Conservation (phyloP, 2,888 invertebrate species). For the Plagodis dolabraria region DNA sequence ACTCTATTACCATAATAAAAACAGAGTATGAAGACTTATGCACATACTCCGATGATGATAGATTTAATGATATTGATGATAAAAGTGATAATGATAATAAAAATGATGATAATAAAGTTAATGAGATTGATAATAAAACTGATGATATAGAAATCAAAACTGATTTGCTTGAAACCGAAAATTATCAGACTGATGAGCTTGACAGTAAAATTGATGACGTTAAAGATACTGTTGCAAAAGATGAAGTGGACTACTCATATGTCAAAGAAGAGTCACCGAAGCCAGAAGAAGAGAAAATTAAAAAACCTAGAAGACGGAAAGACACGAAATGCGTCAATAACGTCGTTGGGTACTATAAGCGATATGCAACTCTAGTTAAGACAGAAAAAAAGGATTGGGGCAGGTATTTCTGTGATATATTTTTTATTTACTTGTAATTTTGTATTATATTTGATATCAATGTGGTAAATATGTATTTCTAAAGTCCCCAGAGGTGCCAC, state of each 20-base stretch:
- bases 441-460: too few species aligned
- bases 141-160: slow-evolving; percentile 1
- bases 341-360: slow-evolving; percentile 28
- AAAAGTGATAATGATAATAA: slow-evolving; percentile 3
- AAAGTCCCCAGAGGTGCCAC: too few species aligned
- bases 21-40: slow-evolving; percentile 17
- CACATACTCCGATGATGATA: slow-evolving; percentile 14
- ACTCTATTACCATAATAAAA: slow-evolving; percentile 13
- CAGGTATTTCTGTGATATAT: not conserved
- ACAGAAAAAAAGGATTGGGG: slow-evolving; percentile 35
- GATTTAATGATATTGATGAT: not conserved
- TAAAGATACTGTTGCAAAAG: slow-evolving; percentile 2
- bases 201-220: not conserved
- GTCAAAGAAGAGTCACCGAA: slow-evolving; percentile 9
- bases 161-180: slow-evolving; percentile 4
- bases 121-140: not conserved
- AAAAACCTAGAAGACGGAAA: slow-evolving; percentile 11
- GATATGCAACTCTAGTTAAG: slow-evolving; percentile 17
- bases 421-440: not conserved
- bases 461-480: too few species aligned
- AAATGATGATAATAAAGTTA: slow-evolving; percentile 1
- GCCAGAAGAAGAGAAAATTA: slow-evolving; percentile 7
- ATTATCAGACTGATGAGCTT: not conserved
- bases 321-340: slow-evolving; percentile 29
- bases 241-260: slow-evolving; percentile 1